Conservation (phyloP, 2,888 invertebrate species). For the Anagyrus pseudococci region DNA sequence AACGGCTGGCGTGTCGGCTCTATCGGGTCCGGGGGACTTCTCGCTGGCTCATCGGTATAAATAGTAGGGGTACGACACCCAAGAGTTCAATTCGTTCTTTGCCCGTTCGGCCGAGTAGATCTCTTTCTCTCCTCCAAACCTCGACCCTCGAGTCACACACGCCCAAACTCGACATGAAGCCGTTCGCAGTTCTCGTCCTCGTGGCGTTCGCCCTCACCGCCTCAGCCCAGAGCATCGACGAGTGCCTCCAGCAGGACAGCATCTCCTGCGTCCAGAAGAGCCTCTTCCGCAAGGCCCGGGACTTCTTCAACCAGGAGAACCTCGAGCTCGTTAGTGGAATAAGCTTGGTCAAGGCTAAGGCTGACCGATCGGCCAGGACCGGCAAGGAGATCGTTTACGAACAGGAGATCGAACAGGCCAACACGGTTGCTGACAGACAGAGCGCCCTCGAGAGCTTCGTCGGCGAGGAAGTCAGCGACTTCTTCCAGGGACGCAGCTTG, state of each 20-base stretch:
- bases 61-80: conserved; percentile 33
- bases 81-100: conserved; percentile 32
- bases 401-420: conserved; percentile 64
- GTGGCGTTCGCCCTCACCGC: conserved; percentile 34
- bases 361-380: conserved; percentile 56
- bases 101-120: conserved; percentile 33
- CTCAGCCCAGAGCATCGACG: conserved; percentile 60
- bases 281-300: conserved; percentile 67
- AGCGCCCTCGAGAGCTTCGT: conserved; percentile 68
- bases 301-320: conserved; percentile 67
- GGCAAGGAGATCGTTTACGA: conserved; percentile 63
- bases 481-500: conserved; percentile 66
- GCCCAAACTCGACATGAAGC: no score
- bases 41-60: conserved; percentile 31
- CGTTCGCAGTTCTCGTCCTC: no score
- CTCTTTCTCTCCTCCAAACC: no score
- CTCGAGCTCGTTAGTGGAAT: conserved; percentile 67
- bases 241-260: conserved; percentile 69
- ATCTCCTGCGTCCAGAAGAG: conserved; percentile 71
- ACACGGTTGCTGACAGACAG: conserved; percentile 65
- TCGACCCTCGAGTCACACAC: no score
- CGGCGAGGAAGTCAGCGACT: conserved; percentile 64
- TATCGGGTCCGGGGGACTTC: not conserved
- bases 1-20: not conserved
- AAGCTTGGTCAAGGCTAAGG: conserved; percentile 60